Percentiles rank a stretch among this genome's conserved stretches.
phyloP scores from a whole-genome alignment of 2,888 invertebrate genomes.

The Formica aserva region DNA sequence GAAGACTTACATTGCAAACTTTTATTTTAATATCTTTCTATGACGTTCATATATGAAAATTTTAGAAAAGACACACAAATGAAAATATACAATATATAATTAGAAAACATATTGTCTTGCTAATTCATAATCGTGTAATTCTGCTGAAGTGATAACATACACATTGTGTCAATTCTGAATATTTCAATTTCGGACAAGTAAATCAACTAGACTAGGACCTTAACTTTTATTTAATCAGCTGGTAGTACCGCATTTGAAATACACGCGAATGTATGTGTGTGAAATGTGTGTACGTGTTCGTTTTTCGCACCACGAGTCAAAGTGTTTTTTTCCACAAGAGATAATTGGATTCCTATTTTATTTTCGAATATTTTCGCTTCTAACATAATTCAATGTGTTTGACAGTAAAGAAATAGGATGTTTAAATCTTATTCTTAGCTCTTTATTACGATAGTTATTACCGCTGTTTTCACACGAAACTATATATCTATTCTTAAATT shows the following conservation, averaged over 20 bases:
- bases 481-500: not conserved
- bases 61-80: not conserved
- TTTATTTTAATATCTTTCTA: slow-evolving; percentile 3
- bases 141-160: not conserved
- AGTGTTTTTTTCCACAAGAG: not conserved
- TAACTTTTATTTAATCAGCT: slow-evolving; percentile 24
- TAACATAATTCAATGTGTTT: not conserved
- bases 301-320: not conserved
- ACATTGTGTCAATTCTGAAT: not conserved
- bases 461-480: not conserved
- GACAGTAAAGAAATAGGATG: not conserved
- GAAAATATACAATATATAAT: not conserved
- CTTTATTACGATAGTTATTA: not conserved
- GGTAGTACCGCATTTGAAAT: not conserved
- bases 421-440: not conserved
- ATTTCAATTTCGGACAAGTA: not conserved
- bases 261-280: not conserved
- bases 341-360: not conserved
- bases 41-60: not conserved
- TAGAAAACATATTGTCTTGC: not conserved
- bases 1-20: not conserved
- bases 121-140: not conserved
- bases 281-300: slow-evolving; percentile 7
- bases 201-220: slow-evolving; percentile 37
- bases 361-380: not conserved